Evolutionary conservation across 2,888 invertebrate genomes (phyloP).

Genomic region (Apomyelois bistriatella): DNA sequence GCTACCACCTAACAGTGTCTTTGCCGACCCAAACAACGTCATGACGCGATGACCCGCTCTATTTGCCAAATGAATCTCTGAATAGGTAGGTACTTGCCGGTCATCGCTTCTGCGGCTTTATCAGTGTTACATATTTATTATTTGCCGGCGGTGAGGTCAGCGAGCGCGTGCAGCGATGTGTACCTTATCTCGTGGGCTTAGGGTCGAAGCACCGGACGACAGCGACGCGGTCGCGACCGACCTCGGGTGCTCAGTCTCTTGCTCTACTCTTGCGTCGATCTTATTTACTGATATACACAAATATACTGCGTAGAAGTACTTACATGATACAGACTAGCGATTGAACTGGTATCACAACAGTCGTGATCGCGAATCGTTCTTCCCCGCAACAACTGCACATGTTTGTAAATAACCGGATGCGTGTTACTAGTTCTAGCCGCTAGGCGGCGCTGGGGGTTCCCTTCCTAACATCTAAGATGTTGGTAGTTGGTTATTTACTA

Average conservation of each 20-base stretch:
- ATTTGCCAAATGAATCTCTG: conserved; percentile 66
- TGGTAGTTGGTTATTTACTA: background rate
- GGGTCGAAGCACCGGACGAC: conserved; percentile 53
- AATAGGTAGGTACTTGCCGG: conserved; percentile 72
- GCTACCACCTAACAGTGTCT: conserved; percentile 30
- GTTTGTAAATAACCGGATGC: conserved; percentile 4
- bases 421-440: background rate
- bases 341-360: conserved; percentile 15
- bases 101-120: conserved; percentile 74
- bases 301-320: conserved; percentile 14
- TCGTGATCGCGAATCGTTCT: conserved; percentile 1
- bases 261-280: conserved; percentile 71
- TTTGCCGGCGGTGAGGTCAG: conserved; percentile 76
- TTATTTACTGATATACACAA: conserved; percentile 29
- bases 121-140: conserved; percentile 80
- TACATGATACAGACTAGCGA: conserved; percentile 17
- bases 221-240: conserved; percentile 53
- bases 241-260: conserved; percentile 64
- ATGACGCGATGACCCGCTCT: conserved; percentile 51
- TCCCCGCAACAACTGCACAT: background rate
- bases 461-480: background rate
- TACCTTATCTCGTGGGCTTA: conserved; percentile 69
- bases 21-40: conserved; percentile 38
- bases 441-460: background rate
- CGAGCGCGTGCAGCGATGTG: conserved; percentile 63